Conservation (phyloP, 2,888 invertebrate species). For the Ormyrus nitidulus region DNA sequence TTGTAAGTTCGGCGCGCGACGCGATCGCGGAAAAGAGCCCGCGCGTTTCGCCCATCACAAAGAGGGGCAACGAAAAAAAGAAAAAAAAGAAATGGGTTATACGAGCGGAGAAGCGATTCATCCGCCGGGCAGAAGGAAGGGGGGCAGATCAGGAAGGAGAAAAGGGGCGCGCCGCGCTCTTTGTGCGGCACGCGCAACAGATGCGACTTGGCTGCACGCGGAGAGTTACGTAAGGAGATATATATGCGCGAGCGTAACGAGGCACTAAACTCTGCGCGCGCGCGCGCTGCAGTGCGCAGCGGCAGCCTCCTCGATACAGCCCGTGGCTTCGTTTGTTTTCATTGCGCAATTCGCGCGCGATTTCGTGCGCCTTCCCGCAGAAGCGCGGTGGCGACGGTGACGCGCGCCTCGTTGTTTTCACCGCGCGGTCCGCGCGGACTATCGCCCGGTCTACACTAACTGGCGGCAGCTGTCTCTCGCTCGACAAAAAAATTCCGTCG, state of each 20-base stretch:
- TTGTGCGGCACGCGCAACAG: constrained; percentile 17
- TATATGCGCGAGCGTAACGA: neutral
- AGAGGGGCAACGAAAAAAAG: neutral
- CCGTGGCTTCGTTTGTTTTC: neutral
- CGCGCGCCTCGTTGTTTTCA: no score
- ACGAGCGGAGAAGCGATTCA: no score
- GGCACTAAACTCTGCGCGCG: neutral
- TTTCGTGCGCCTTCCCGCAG: no score
- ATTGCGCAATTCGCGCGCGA: no score
- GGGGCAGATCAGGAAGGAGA: neutral
- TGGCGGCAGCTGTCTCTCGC: no score
- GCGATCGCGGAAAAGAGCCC: no score
- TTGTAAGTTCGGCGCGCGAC: no score
- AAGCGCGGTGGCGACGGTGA: no score
- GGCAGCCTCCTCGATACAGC: neutral
- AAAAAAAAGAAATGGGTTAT: neutral
- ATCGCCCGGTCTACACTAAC: no score
- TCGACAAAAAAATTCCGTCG: no score
- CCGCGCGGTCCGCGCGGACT: no score
- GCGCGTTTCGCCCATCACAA: neutral
- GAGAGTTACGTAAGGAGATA: constrained; percentile 9
- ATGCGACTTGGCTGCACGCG: neutral
- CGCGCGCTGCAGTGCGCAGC: neutral
- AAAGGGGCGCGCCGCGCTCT: neutral
- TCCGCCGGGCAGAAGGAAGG: neutral